Evolutionary conservation across 2,797 vertebrate species (phyloP).

Genomic region (Bucorvus abyssinicus): DNA sequence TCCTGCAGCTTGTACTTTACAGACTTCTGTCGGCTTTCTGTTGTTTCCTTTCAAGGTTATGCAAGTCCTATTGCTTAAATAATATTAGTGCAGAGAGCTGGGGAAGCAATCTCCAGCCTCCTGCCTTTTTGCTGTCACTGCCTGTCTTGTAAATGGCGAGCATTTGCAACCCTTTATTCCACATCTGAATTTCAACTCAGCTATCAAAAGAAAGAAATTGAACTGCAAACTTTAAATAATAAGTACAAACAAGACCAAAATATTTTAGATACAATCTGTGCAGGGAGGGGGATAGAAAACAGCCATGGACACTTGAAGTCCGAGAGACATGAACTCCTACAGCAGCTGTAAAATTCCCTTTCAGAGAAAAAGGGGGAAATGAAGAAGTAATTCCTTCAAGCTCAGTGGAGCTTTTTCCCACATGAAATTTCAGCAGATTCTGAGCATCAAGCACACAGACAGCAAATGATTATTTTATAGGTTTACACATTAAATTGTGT

Average conservation of each 20-base stretch:
- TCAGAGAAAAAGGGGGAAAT: neutral
- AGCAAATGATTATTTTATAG: slow-evolving; percentile 47
- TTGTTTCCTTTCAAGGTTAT: neutral
- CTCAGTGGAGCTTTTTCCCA: neutral
- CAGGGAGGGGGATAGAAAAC: neutral
- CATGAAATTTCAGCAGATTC: slow-evolving; percentile 15
- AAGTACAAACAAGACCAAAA: neutral
- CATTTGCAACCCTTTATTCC: neutral
- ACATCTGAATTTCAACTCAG: neutral
- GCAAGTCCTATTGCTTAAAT: neutral
- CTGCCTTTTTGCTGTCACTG: neutral
- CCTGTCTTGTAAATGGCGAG: neutral
- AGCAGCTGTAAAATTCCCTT: neutral
- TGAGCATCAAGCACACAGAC: neutral
- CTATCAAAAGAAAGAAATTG: neutral
- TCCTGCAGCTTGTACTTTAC: neutral
- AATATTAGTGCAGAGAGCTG: neutral
- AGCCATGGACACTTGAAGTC: neutral
- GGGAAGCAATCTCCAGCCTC: neutral
- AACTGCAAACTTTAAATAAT: neutral
- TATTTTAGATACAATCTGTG: neutral
- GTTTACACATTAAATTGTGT: slow-evolving; percentile 30
- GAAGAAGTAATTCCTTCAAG: neutral
- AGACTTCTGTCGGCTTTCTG: neutral
- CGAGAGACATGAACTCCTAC: neutral